Evolutionary conservation across 2,113 vertebrate genomes (phyloP), one percentile per base, ranked within the genome.

Genomic region (Paramormyrops kingsleyae): DNA sequence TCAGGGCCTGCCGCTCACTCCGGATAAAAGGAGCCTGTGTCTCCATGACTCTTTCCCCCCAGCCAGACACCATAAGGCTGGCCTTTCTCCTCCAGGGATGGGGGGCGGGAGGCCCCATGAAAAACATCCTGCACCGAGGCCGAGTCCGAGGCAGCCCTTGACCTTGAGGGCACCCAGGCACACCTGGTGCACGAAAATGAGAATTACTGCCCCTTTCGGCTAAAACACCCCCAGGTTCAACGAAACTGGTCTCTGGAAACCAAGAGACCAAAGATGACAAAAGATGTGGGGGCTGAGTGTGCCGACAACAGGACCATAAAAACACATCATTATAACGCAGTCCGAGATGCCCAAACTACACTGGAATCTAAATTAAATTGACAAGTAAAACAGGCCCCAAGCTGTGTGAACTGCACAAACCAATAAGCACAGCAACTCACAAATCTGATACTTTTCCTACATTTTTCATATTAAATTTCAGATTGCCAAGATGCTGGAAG

Each of bases 1-100:
- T 90, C 7, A 59, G 92, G 93, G 77, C 90, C 87, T 15, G 88
- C 87, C 13, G 88, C 89, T 74, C 7, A 8, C 50, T 39, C 84
- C 90, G 91, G 91, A 95, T 95, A 94, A 96, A 96, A 95, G 94
- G 88, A 92, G 90, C 91, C 93, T 94, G 95, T 96, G 95, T 96
- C 94, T 94, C 80, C 91, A 92, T 90, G 91, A 91, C 93, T 89
- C 92, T 93, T 94, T 13, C 90, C 93, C 47, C 91, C 90, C 89
- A 92, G 93, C 92, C 93, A 91, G 91, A 94, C 92, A 94, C 93
- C 94, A 95, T 95, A 96, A 95, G 94, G 93, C 94, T 91, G 91
- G 92, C 94, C 94, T 94, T 95, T 94, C 93, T 94, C 90, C 92
- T 92, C 91, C 88, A 88, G 91, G 86, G 93, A 92, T 88, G 95